Evolutionary conservation across 2,113 vertebrate species (phyloP).

Genomic region (Anas platyrhynchos): DNA sequence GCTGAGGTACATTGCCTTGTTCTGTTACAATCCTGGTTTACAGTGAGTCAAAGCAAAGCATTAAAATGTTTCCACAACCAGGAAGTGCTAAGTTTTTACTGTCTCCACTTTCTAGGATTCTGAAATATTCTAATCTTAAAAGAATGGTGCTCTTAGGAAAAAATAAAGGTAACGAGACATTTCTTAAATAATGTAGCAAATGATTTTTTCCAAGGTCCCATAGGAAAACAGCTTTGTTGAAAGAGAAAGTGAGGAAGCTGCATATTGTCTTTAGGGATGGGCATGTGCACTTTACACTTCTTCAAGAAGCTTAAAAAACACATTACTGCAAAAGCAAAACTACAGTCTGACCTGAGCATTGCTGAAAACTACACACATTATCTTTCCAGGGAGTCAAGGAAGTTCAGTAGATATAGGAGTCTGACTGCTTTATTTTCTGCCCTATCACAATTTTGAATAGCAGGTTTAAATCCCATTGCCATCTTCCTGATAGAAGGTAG

Average conservation of each 20-base stretch:
- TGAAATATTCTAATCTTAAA: not conserved
- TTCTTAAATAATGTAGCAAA: conserved; percentile 41
- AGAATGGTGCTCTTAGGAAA: not conserved
- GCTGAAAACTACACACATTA: not conserved
- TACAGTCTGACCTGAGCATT: not conserved
- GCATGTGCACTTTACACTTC: not conserved
- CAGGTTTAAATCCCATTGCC: not conserved
- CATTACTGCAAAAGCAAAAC: not conserved
- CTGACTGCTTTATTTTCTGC: not conserved
- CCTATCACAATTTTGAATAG: not conserved
- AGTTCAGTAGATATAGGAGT: not conserved
- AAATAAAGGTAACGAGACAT: not conserved
- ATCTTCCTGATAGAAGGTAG: not conserved
- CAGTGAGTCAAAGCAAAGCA: not conserved
- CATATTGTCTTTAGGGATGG: not conserved
- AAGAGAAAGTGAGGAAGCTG: not conserved
- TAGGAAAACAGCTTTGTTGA: not conserved
- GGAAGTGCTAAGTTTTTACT: not conserved
- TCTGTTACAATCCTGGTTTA: not conserved
- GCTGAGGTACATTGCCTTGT: accelerated
- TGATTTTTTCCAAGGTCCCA: not conserved
- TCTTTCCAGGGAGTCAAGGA: not conserved
- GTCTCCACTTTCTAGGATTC: not conserved
- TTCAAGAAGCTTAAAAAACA: not conserved
- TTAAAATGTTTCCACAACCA: not conserved